phyloP scores from a whole-genome alignment of 1,140 invertebrate genomes.

The Physella acuta region DNA sequence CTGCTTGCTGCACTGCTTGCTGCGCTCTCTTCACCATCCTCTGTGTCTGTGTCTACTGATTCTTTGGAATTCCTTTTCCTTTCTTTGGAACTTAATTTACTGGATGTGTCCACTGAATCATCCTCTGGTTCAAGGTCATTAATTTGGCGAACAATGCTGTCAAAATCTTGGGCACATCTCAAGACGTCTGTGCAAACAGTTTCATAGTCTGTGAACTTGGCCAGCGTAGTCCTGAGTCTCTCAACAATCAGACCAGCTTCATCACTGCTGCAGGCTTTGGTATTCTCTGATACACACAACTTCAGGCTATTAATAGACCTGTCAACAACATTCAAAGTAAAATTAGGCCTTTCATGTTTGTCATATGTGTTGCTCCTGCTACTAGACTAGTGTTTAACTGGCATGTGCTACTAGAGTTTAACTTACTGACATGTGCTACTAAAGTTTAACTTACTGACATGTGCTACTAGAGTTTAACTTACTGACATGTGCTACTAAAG shows the following conservation, averaged over 20 bases:
- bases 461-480: too few species aligned
- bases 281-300: slow-evolving; percentile 8
- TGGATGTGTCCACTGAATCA: too few species aligned
- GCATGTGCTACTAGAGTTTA: too few species aligned
- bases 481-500: too few species aligned
- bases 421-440: too few species aligned
- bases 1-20: background rate
- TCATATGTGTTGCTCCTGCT: too few species aligned
- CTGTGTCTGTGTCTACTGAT: background rate
- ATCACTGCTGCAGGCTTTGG: background rate
- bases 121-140: background rate
- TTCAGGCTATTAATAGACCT: slow-evolving; percentile 16
- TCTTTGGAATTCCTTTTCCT: too few species aligned
- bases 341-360: too few species aligned
- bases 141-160: slow-evolving; percentile 10
- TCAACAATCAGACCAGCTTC: background rate
- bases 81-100: too few species aligned
- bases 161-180: slow-evolving; percentile 4
- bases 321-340: too few species aligned
- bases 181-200: background rate
- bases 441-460: too few species aligned
- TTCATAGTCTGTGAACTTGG: background rate
- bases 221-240: background rate
- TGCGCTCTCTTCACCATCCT: background rate
- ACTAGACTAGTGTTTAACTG: too few species aligned